phyloP scores from a whole-genome alignment of 2,888 invertebrate genomes.

The Parapristionchus giblindavisi region DNA sequence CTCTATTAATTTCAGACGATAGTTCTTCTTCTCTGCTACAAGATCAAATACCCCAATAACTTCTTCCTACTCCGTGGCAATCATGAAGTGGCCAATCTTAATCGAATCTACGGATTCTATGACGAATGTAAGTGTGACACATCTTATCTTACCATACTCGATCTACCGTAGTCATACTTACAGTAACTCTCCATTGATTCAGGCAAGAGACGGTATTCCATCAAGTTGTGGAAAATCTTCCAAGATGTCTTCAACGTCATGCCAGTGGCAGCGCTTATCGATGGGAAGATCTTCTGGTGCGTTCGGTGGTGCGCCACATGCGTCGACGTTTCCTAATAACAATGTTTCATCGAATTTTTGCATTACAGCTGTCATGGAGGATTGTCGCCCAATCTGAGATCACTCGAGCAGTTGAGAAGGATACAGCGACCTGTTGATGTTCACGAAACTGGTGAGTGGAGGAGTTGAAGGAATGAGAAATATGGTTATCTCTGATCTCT shows the following conservation, averaged over 20 bases:
- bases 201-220: constrained; percentile 64
- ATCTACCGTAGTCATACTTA: neutral
- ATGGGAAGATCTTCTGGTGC: constrained; percentile 65
- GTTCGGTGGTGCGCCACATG: neutral
- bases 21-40: constrained; percentile 66
- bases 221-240: constrained; percentile 67
- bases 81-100: constrained; percentile 67
- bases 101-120: constrained; percentile 68
- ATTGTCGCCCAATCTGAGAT: constrained; percentile 64
- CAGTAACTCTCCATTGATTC: constrained; percentile 35
- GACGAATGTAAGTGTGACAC: constrained; percentile 61
- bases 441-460: constrained; percentile 62
- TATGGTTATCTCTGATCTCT: neutral
- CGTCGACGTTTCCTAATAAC: constrained; percentile 1
- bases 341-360: constrained; percentile 17
- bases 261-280: constrained; percentile 67
- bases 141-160: neutral
- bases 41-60: constrained; percentile 68
- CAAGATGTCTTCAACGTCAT: constrained; percentile 68
- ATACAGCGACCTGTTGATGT: constrained; percentile 65
- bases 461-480: neutral
- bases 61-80: constrained; percentile 68
- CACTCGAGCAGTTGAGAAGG: constrained; percentile 64
- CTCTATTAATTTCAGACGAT: constrained; percentile 61
- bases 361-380: constrained; percentile 64